Evolutionary conservation across 2,888 invertebrate genomes (phyloP).

Genomic region (Luperina testacea): DNA sequence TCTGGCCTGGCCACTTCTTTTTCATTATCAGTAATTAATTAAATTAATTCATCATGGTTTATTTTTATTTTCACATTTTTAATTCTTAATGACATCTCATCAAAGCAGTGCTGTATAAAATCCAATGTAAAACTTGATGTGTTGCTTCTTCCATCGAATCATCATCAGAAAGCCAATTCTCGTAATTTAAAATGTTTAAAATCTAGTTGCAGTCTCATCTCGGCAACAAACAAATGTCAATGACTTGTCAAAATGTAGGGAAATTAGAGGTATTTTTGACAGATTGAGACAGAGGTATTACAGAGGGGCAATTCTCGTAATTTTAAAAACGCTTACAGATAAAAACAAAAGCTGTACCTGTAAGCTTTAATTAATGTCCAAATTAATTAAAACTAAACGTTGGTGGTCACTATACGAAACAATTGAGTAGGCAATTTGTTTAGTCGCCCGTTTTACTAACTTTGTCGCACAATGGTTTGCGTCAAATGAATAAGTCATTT

Average conservation of each 20-base stretch:
- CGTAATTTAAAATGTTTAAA: no score
- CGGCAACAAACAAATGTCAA: no score
- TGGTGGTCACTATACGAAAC: slow-evolving; percentile 31
- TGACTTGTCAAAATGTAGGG: no score
- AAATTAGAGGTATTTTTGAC: no score
- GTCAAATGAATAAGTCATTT: slow-evolving; percentile 78
- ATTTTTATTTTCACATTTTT: background rate
- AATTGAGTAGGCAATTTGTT: slow-evolving; percentile 62
- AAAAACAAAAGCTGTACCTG: background rate
- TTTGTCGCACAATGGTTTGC: slow-evolving; percentile 69
- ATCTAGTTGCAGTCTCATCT: no score
- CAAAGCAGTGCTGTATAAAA: background rate
- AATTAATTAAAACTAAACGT: slow-evolving; percentile 39
- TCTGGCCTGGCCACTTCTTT: background rate
- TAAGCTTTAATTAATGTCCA: slow-evolving; percentile 20
- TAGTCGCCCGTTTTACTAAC: slow-evolving; percentile 59
- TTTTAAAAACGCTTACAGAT: no score
- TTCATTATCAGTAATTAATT: background rate
- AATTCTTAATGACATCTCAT: background rate
- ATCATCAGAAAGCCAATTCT: no score
- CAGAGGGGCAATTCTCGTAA: no score
- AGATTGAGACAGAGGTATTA: no score
- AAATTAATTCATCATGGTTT: background rate
- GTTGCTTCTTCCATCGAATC: background rate
- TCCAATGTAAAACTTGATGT: background rate